Percentiles rank a stretch among this genome's conserved stretches.
phyloP scores from a whole-genome alignment of 64 coral and sea anemone species.

The Montipora capricornis region DNA sequence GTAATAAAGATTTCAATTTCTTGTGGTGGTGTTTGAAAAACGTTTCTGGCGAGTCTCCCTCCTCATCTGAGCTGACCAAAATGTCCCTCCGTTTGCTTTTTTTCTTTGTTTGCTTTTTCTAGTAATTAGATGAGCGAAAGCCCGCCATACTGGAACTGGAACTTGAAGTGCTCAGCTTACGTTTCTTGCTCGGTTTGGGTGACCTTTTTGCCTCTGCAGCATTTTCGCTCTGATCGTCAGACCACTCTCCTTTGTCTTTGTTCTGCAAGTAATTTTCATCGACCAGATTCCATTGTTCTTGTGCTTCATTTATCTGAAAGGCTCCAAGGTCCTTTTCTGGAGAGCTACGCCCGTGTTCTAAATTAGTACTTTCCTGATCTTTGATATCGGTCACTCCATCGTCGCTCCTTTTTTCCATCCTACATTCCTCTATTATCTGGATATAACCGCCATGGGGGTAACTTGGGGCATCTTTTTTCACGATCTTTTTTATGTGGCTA shows the following conservation, averaged over 20 bases:
- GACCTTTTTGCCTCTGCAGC: background rate
- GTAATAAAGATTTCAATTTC: conserved; percentile 12
- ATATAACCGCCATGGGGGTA: background rate
- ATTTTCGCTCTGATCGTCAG: background rate
- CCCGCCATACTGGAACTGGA: background rate
- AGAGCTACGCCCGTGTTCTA: background rate
- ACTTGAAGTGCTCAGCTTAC: background rate
- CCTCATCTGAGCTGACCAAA: conserved; percentile 25
- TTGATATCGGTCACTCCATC: background rate
- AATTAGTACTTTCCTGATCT: conserved; percentile 4
- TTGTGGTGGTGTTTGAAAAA: conserved; percentile 20
- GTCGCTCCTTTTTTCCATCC: conserved; percentile 3
- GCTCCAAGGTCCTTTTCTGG: background rate
- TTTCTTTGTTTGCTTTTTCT: background rate
- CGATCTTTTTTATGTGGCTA: conserved; percentile 23
- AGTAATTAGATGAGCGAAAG: background rate
- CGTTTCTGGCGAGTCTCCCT: background rate
- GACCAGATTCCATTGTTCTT: background rate
- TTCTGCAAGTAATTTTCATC: background rate
- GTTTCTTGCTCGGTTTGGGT: background rate
- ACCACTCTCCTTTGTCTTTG: background rate
- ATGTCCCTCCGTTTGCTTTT: background rate
- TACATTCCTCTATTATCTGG: conserved; percentile 3
- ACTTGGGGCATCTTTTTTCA: background rate
- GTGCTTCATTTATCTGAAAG: background rate